These are phyloP conservation scores for Athalia cordata DNA, from an alignment of 2,888 invertebrate species.

Conservation along the genomic window DNA sequence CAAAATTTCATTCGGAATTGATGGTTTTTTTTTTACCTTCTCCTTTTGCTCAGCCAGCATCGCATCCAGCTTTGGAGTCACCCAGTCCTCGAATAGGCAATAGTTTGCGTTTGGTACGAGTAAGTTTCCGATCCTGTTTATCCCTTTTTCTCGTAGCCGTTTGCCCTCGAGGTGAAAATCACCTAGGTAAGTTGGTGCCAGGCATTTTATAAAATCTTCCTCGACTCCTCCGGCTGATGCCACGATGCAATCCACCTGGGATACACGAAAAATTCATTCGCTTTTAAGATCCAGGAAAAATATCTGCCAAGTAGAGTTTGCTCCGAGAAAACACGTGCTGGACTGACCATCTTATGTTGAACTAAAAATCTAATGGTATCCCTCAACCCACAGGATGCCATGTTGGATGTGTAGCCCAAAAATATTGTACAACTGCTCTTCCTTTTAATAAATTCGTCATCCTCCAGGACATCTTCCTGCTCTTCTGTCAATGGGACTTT, in stretches of 20 bases:
- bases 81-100: slow-evolving; percentile 98
- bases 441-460: slow-evolving; percentile 87
- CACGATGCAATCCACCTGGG: slow-evolving; percentile 93
- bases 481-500: slow-evolving; percentile 82
- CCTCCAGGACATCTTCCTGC: slow-evolving; percentile 80
- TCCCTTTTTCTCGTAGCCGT: slow-evolving; percentile 87
- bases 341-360: slow-evolving; percentile 84
- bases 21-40: slow-evolving; percentile 73
- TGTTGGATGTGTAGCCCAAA: slow-evolving; percentile 97
- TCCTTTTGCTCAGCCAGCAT: slow-evolving; percentile 91
- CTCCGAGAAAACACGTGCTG: background rate
- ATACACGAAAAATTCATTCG: background rate
- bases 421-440: slow-evolving; percentile 94
- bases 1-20: background rate
- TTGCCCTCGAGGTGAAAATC: slow-evolving; percentile 91
- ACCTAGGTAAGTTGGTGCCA: slow-evolving; percentile 95
- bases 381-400: slow-evolving; percentile 95
- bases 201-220: slow-evolving; percentile 99
- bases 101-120: slow-evolving; percentile 99
- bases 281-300: background rate
- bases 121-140: slow-evolving; percentile 94
- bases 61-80: slow-evolving; percentile 93
- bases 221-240: slow-evolving; percentile 99
- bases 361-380: slow-evolving; percentile 93
- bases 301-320: background rate